Conservation (phyloP, 1,140 invertebrate genomes). For the Nephotettix cincticeps region DNA sequence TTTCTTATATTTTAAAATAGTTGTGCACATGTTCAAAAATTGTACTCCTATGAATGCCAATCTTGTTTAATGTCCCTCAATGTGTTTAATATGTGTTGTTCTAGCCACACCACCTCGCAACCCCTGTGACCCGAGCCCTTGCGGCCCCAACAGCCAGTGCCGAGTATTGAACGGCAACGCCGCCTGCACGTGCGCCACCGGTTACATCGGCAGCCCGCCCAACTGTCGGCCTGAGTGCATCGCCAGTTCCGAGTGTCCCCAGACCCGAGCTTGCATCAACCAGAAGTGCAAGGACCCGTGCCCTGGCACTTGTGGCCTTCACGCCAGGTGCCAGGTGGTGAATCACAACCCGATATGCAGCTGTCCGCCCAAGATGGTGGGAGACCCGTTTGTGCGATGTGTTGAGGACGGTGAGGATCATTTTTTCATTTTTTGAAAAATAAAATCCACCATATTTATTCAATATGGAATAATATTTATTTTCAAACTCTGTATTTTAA, state of each 20-base stretch:
- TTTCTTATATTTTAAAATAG: too few relatives aligned
- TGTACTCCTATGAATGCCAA: too few relatives aligned
- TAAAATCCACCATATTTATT: too few relatives aligned
- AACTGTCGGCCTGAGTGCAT: slow-evolving; percentile 76
- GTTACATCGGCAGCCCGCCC: slow-evolving; percentile 74
- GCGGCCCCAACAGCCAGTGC: slow-evolving; percentile 78
- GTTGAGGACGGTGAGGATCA: slow-evolving; percentile 61
- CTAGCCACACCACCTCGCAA: slow-evolving; percentile 53
- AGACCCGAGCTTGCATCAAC: slow-evolving; percentile 71
- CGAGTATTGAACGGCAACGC: slow-evolving; percentile 65
- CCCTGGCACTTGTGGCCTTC: slow-evolving; percentile 71
- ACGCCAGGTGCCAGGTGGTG: slow-evolving; percentile 74
- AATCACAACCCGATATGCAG: slow-evolving; percentile 85
- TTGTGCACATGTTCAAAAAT: too few relatives aligned
- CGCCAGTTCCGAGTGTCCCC: slow-evolving; percentile 72
- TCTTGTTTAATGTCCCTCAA: too few relatives aligned
- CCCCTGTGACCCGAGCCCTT: slow-evolving; percentile 77
- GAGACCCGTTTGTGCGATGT: slow-evolving; percentile 83
- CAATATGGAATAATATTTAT: too few relatives aligned
- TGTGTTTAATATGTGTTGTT: slow-evolving; percentile 37
- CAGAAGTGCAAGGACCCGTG: slow-evolving; percentile 83
- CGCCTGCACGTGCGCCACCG: slow-evolving; percentile 73
- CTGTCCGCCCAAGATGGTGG: slow-evolving; percentile 68
- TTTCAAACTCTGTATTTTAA: too few relatives aligned
- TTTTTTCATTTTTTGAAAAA: too few relatives aligned